Percentiles rank a stretch among this genome's conserved stretches.
phyloP scores from a whole-genome alignment of 2,113 vertebrate genomes.

The Callionymus lyra region DNA sequence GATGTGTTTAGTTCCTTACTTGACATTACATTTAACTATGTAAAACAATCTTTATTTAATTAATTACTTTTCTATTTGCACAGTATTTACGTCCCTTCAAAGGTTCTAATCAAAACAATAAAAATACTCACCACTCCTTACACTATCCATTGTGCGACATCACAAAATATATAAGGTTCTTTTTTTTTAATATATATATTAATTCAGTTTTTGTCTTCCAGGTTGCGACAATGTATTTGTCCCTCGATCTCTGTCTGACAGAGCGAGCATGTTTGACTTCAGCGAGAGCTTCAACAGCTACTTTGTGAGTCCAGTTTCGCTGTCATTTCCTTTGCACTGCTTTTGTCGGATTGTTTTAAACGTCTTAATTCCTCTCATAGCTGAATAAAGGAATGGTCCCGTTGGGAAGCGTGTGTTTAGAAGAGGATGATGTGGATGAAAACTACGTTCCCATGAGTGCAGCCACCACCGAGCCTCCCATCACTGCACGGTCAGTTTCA shows the following conservation, averaged over 20 bases:
- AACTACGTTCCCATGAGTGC: constrained; percentile 58
- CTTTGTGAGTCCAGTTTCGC: constrained; percentile 45
- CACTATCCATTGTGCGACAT: too few relatives aligned
- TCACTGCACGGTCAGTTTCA: constrained; percentile 20
- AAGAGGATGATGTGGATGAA: constrained; percentile 39
- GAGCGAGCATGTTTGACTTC: constrained; percentile 54
- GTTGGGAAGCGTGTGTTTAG: constrained; percentile 39
- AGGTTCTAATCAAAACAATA: too few relatives aligned
- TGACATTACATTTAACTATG: too few relatives aligned
- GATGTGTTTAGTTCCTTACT: too few relatives aligned
- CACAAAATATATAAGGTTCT: too few relatives aligned
- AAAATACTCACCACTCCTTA: too few relatives aligned
- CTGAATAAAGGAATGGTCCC: constrained; percentile 56
- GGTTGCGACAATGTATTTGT: constrained; percentile 13
- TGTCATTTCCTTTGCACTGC: not conserved
- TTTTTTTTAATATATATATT: too few relatives aligned
- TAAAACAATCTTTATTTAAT: too few relatives aligned
- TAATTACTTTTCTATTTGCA: too few relatives aligned
- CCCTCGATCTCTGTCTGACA: constrained; percentile 30
- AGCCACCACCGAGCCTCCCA: constrained; percentile 40
- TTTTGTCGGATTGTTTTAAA: not conserved
- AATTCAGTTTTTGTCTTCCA: constrained; percentile 14
- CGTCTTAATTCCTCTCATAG: constrained; percentile 15
- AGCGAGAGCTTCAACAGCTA: constrained; percentile 60
- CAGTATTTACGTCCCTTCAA: too few relatives aligned